Conservation (phyloP, 2,113 vertebrate genomes). For the Trogon melanurus region DNA sequence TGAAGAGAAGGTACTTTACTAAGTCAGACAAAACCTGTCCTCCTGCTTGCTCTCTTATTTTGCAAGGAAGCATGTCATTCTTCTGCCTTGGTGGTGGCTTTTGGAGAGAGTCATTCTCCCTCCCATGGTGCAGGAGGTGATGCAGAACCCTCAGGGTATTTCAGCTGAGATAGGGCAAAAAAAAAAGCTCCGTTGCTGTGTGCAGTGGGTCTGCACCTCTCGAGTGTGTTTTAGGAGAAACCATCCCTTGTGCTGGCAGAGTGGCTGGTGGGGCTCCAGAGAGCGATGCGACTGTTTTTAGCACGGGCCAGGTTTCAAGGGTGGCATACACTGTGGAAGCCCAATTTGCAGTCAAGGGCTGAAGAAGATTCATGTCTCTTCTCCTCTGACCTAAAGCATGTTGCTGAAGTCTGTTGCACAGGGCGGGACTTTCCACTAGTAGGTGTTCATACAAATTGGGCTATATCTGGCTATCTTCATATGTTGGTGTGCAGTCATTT, state of each 20-base stretch:
- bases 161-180: neutral
- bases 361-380: neutral
- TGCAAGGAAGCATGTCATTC: neutral
- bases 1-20: neutral
- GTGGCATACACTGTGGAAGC: neutral
- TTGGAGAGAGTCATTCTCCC: neutral
- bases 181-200: neutral
- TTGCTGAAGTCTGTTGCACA: neutral
- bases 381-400: neutral
- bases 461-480: neutral
- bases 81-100: neutral
- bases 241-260: neutral
- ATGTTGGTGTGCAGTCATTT: constrained; percentile 28
- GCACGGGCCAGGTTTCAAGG: neutral
- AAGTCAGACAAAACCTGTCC: neutral
- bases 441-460: neutral
- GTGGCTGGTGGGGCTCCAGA: neutral
- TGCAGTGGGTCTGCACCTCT: neutral
- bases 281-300: neutral
- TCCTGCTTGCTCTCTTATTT: neutral
- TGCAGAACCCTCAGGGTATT: neutral
- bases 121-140: neutral
- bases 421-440: constrained; percentile 17
- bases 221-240: neutral
- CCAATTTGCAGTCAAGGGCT: neutral